Base-by-base conservation (phyloP, 1,140 invertebrate species). In the Brachionus rubens region DNA sequence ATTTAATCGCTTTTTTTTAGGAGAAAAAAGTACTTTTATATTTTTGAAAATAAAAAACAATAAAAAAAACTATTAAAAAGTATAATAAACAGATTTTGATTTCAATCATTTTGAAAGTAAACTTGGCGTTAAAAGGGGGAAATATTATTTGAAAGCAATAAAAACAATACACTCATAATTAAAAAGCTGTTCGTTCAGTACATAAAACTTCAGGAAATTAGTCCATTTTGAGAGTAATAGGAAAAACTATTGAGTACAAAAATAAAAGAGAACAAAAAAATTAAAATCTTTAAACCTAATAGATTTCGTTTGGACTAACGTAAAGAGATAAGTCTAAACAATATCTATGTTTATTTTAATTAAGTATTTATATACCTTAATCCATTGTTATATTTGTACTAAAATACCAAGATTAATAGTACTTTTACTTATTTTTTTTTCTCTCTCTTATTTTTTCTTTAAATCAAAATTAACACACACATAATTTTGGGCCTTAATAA, bases 301-400 rank as follows among this genome's bases (percentile, higher is more conserved):
- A n/a, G n/a, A 54, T n/a, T 54, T 28, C 28, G 28, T 33, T 36
- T 36, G 19, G 30, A 59, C 54, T 59, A 59, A 59, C 26, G 10
- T 33, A 33, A 59, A 59, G 14, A 59, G 54, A 59, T 59, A 59
- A 59, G 30, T 59, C 54, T 59, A 59, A 59, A 59, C 54, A 59
- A n/a, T n/a, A 59, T 33, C 54, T 30, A 59, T 59, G 54, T 59
- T 59, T 59, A 59, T 59, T 59, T 59, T 59, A 59, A 59, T 59
- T 59, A 59, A 59, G 54, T 59, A 59, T 59, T 59, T 59, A 59
- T 59, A 59, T 59, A 59, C 54, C 30, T 59, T 59, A 59, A 59
- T 59, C 54, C 54, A 59, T 59, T 59, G 54, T 36, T 59, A 59
- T 59, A 59, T 59, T 59, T 59, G 54, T 59, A 59, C 54, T 59